Evolutionary conservation across 1,140 invertebrate genomes (phyloP), one percentile per base, ranked within the genome.

Genomic region (Drosophila equinoxialis): DNA sequence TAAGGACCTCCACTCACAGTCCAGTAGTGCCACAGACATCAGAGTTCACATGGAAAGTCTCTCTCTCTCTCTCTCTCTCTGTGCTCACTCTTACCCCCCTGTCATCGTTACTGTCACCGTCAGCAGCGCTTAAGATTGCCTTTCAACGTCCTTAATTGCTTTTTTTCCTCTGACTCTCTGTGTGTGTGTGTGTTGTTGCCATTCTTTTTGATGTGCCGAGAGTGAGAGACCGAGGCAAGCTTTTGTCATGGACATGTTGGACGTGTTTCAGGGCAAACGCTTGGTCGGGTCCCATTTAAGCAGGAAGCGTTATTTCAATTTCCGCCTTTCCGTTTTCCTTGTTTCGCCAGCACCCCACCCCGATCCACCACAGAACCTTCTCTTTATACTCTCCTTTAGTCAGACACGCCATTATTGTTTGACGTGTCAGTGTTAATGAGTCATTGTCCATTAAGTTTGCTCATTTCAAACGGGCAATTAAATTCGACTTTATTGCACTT

Each of bases 131-230:
- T 87, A 87, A 87, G 84, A 89, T 87, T 90, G 87, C 55, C 87
- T 90, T 90, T 90, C 87, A 90, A 87, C 86, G 87, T 87, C 55
- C 87, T 90, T 90, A 90, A 90, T 90, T 90, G 87, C 87, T 90
- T 90, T 90, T 89, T 85, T 65, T 39, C 30, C 26, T 63, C n/a
- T 14, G n/a, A 39, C n/a, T 39, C 8, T 61, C 51, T 30, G 66
- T 60, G 42, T 77, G 63, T 65, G 41, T 23, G 35, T 69, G 45
- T 8, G 17, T 45, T 7, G 68, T 65, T 51, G 68, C 58, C 79
- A 83, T 79, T 77, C 82, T 86, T 85, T 30, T 85, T 85, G 81
- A 85, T 85, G 81, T 85, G 78, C 55, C 57, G 37, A 62, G 69
- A 76, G 72, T 71, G 77, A 35, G 73, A 54, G 17, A 48, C 45